A percentile compares a stretch with the other conserved stretches of the same genome.
Evolutionary conservation across 2,113 vertebrate genomes (phyloP).

Genomic region (Phylloscopus trochiloides): DNA sequence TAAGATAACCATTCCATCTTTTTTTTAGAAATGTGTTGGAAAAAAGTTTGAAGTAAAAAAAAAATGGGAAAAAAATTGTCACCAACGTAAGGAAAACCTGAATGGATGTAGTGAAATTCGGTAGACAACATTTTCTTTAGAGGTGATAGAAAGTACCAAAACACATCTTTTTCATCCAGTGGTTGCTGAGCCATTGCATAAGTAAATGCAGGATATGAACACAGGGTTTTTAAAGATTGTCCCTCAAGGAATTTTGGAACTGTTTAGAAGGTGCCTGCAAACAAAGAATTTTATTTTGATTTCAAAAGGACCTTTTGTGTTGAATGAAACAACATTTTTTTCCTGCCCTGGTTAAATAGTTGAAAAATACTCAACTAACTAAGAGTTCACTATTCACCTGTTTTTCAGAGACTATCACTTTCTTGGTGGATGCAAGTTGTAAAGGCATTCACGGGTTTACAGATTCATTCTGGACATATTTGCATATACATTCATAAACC

Average conservation of each 20-base stretch:
- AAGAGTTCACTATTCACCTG: neutral
- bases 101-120: neutral
- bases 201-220: neutral
- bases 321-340: neutral
- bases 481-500: neutral
- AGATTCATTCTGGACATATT: neutral
- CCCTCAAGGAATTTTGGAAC: neutral
- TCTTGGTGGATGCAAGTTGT: neutral
- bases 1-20: neutral
- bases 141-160: neutral
- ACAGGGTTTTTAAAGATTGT: neutral
- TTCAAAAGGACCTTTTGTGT: neutral
- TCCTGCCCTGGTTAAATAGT: neutral
- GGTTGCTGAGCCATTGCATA: neutral
- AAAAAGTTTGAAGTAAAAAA: neutral
- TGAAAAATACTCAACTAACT: neutral
- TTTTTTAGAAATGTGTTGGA: neutral
- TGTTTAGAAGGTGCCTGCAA: neutral
- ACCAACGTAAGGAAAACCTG: neutral
- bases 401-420: neutral
- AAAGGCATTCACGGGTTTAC: neutral
- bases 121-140: neutral
- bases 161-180: neutral
- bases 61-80: accelerated
- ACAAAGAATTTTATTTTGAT: neutral